Percentiles rank a stretch among this genome's conserved stretches.
Evolutionary conservation across 2,113 vertebrate species (phyloP).

Genomic region (Otis tarda): DNA sequence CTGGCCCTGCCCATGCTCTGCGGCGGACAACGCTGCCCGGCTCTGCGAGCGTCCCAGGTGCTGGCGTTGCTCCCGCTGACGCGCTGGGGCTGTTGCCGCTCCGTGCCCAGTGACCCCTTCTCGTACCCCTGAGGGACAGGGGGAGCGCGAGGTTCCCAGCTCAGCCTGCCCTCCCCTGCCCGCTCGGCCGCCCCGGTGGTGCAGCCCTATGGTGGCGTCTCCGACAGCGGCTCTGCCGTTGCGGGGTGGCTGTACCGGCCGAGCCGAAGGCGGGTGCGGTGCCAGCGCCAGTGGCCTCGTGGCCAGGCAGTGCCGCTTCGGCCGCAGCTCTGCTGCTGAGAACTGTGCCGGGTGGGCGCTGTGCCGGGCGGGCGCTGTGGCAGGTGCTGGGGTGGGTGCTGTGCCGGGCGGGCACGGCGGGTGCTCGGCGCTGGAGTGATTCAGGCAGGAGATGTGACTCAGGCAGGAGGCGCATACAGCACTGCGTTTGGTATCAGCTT

Average conservation of each 20-base stretch:
- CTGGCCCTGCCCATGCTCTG: background rate
- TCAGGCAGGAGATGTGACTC: background rate
- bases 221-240: background rate
- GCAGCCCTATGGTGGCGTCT: accelerated
- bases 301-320: background rate
- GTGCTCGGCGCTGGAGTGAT: background rate
- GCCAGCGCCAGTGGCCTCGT: background rate
- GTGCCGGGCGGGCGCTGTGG: background rate
- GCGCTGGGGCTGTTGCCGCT: accelerated
- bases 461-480: background rate
- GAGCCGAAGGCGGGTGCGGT: accelerated
- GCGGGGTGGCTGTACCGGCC: background rate
- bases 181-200: background rate
- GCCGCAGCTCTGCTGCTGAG: background rate
- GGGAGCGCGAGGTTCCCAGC: accelerated
- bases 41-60: accelerated
- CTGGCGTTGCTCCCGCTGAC: accelerated
- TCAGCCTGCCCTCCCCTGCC: background rate
- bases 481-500: background rate
- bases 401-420: background rate
- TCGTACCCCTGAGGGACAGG: background rate
- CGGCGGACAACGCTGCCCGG: accelerated
- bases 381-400: background rate
- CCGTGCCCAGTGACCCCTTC: background rate
- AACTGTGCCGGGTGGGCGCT: background rate